These are phyloP conservation scores for Aleiodes leptofemur DNA, from an alignment of 2,888 invertebrate genomes.

Conservation along the genomic window DNA sequence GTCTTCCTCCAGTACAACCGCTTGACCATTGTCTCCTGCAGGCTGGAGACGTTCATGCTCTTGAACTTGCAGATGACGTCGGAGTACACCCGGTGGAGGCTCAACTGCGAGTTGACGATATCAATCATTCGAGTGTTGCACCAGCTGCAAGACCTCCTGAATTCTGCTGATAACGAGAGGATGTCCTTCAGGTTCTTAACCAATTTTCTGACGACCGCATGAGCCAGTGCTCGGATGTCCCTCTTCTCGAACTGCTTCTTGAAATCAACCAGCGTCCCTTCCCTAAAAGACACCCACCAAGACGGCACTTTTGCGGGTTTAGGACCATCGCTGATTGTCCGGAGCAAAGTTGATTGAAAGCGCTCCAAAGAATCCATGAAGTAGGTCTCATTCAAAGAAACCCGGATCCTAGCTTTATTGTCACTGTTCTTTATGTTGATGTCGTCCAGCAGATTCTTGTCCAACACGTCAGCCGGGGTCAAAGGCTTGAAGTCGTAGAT, in stretches of 20 bases:
- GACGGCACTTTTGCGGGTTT: constrained; percentile 61
- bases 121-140: constrained; percentile 78
- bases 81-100: constrained; percentile 78
- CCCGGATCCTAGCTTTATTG: constrained; percentile 17
- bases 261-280: constrained; percentile 65
- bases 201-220: constrained; percentile 59
- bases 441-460: constrained; percentile 46
- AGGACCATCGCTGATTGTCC: constrained; percentile 56
- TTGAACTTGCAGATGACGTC: constrained; percentile 76
- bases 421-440: constrained; percentile 25
- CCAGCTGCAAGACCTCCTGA: constrained; percentile 74
- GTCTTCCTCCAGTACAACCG: constrained; percentile 80
- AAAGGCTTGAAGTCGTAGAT: constrained; percentile 60
- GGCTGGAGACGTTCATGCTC: constrained; percentile 72
- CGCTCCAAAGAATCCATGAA: constrained; percentile 58
- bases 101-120: constrained; percentile 78
- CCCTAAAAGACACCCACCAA: constrained; percentile 68
- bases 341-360: constrained; percentile 57
- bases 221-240: constrained; percentile 59
- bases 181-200: constrained; percentile 54
- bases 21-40: constrained; percentile 74
- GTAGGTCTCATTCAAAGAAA: constrained; percentile 57
- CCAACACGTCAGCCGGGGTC: constrained; percentile 53
- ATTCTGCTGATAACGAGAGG: constrained; percentile 44
- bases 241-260: constrained; percentile 60